Evolutionary conservation across 2,113 vertebrate genomes (phyloP).

Genomic region (Sapajus apella): DNA sequence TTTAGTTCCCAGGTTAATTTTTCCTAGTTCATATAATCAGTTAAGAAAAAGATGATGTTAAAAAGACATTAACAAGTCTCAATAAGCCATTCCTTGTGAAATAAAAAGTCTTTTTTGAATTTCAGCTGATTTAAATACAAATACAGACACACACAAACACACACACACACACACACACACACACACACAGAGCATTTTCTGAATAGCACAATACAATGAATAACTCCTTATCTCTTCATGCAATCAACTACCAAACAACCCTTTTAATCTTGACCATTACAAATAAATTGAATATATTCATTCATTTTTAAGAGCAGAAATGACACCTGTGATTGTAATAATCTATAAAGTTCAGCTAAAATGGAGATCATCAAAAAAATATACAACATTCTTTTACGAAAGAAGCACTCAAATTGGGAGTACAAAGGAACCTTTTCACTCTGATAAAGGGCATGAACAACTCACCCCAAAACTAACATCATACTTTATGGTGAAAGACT

Average conservation of each 20-base stretch:
- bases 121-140: background rate
- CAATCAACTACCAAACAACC: background rate
- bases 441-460: background rate
- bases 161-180: background rate
- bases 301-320: constrained; percentile 26
- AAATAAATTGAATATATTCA: background rate
- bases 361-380: constrained; percentile 26
- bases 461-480: background rate
- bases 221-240: background rate
- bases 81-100: constrained; percentile 33
- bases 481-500: background rate
- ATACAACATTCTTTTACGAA: background rate
- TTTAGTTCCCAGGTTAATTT: constrained; percentile 80
- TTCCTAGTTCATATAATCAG: constrained; percentile 74
- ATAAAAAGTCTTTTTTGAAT: constrained; percentile 47
- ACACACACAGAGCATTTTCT: background rate
- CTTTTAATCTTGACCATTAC: background rate
- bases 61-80: constrained; percentile 60
- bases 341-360: background rate
- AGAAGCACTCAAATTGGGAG: background rate
- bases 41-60: constrained; percentile 48
- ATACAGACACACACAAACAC: background rate
- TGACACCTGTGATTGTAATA: background rate
- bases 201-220: background rate
- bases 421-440: background rate